These are phyloP conservation scores for Platyscapa corneri DNA, from an alignment of 1,140 invertebrate genomes.

Conservation along the genomic window DNA sequence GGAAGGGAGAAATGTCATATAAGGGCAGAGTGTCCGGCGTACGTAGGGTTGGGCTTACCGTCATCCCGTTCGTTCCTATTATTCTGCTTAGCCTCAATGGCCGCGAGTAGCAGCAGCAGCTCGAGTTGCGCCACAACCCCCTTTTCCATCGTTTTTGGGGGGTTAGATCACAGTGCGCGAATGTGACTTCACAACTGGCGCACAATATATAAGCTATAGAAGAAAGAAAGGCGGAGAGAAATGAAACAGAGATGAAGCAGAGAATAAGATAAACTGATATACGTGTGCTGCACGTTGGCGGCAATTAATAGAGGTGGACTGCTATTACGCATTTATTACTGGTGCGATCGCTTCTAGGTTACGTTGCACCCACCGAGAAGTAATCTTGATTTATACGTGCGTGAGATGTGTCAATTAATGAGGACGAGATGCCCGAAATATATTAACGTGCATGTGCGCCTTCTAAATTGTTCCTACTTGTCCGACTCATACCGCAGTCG, in stretches of 20 bases:
- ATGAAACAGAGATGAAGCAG: not conserved
- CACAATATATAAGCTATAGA: constrained; percentile 14
- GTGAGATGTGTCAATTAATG: constrained; percentile 46
- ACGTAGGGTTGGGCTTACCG: not conserved
- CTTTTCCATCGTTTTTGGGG: constrained; percentile 23
- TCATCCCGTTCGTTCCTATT: not conserved
- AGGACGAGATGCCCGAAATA: not conserved
- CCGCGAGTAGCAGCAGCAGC: constrained; percentile 12
- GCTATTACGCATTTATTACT: constrained; percentile 42
- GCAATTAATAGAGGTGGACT: constrained; percentile 33
- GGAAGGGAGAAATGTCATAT: constrained; percentile 35
- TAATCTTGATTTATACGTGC: constrained; percentile 47
- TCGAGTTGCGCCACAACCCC: constrained; percentile 16
- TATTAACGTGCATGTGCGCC: not conserved
- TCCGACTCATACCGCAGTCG: not conserved
- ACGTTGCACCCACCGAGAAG: not conserved
- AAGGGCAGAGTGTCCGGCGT: constrained; percentile 6
- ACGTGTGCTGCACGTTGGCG: too few relatives aligned
- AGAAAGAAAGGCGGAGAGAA: not conserved
- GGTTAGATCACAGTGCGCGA: not conserved
- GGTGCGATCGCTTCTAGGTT: not conserved
- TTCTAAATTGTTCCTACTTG: not conserved
- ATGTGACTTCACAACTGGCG: constrained; percentile 35
- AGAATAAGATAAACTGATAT: not conserved
- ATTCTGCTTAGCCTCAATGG: constrained; percentile 15